Conservation (phyloP, 2,888 invertebrate genomes). For the Lucinisca nassula region DNA sequence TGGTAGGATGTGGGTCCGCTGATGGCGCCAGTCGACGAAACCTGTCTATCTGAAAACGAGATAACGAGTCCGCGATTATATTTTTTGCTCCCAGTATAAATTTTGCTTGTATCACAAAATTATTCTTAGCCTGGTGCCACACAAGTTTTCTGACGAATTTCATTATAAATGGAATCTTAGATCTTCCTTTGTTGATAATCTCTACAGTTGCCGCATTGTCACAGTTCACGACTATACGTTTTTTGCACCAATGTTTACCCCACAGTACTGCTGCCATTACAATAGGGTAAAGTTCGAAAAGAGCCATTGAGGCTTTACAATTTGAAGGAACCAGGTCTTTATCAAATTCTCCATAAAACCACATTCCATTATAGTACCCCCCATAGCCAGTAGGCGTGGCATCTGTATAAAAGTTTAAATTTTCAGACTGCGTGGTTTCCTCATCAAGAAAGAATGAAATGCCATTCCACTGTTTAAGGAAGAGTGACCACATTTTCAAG, state of each 20-base stretch:
- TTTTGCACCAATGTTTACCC: constrained; percentile 9
- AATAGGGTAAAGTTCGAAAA: background rate
- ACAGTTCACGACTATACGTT: constrained; percentile 24
- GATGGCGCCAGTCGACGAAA: background rate
- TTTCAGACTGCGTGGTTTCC: background rate
- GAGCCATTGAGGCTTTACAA: background rate
- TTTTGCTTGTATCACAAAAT: constrained; percentile 8
- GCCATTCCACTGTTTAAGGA: constrained; percentile 44
- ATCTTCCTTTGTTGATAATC: constrained; percentile 20
- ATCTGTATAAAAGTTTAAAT: background rate
- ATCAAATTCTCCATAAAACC: background rate
- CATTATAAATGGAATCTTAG: constrained; percentile 35
- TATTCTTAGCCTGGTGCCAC: constrained; percentile 13
- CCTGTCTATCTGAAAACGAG: constrained; percentile 23
- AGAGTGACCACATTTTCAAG: constrained; percentile 43
- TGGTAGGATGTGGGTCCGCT: background rate
- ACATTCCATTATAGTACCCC: background rate
- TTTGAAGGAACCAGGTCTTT: background rate
- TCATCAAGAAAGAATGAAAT: constrained; percentile 23
- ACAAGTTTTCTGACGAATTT: constrained; percentile 27
- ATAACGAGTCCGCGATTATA: background rate
- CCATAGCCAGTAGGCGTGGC: constrained; percentile 8
- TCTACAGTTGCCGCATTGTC: constrained; percentile 27
- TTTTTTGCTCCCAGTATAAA: constrained; percentile 7
- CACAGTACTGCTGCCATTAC: constrained; percentile 12